Conservation (phyloP, 2,113 vertebrate species). For the Macaca mulatta region DNA sequence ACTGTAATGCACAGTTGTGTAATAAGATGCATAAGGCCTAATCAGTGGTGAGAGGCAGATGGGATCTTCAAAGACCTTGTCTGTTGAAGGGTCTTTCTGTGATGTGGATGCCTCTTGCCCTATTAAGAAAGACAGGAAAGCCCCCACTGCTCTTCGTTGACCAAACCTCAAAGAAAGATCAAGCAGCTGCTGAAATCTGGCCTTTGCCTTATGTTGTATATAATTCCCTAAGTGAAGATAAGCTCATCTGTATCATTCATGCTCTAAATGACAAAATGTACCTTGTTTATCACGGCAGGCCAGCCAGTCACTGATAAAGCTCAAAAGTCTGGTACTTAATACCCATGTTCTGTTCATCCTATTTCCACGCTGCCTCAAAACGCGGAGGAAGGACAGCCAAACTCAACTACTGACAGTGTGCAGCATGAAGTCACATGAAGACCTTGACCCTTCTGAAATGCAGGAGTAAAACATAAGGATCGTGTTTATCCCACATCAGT, state of each 20-base stretch:
- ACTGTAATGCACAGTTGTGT: neutral
- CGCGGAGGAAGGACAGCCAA: slow-evolving; percentile 49
- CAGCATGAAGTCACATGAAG: slow-evolving; percentile 71
- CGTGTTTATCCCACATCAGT: slow-evolving; percentile 80
- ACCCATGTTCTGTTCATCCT: neutral
- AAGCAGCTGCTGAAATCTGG: slow-evolving; percentile 71
- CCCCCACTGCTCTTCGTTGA: slow-evolving; percentile 40
- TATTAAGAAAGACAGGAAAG: slow-evolving; percentile 66
- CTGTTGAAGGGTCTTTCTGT: neutral
- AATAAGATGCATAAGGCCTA: neutral
- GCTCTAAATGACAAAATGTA: slow-evolving; percentile 58
- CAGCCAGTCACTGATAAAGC: neutral
- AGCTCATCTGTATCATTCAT: neutral
- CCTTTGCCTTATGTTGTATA: slow-evolving; percentile 41
- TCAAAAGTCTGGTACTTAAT: slow-evolving; percentile 46
- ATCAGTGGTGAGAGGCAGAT: neutral
- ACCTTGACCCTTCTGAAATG: slow-evolving; percentile 76
- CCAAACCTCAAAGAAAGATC: slow-evolving; percentile 43
- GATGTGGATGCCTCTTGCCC: neutral
- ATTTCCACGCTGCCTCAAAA: slow-evolving; percentile 35
- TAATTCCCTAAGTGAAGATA: slow-evolving; percentile 45
- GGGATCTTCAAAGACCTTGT: slow-evolving; percentile 1
- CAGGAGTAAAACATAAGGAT: slow-evolving; percentile 81
- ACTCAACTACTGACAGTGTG: slow-evolving; percentile 55
- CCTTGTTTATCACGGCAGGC: slow-evolving; percentile 55